Evolutionary conservation across 1,140 invertebrate species (phyloP).

Genomic region (Trachymyrmex septentrionalis): DNA sequence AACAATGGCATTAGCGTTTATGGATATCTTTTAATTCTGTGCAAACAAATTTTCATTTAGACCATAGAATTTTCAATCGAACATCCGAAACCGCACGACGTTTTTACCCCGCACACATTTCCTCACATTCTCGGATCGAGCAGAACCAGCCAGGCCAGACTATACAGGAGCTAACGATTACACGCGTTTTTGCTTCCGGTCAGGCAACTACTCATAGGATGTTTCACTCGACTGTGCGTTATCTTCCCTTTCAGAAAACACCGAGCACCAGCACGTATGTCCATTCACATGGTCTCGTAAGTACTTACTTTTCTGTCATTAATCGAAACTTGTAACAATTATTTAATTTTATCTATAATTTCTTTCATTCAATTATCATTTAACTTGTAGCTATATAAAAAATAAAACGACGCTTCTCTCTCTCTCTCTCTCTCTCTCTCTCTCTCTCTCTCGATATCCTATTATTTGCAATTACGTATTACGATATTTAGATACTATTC

Average conservation of each 20-base stretch:
- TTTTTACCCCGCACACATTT: constrained; percentile 28
- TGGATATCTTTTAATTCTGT: background rate
- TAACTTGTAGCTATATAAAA: background rate
- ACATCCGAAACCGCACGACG: constrained; percentile 19
- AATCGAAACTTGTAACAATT: background rate
- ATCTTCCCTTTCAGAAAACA: constrained; percentile 38
- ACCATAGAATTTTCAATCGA: constrained; percentile 7
- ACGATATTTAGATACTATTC: background rate
- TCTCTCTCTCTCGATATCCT: background rate
- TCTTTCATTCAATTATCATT: background rate
- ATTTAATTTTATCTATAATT: background rate
- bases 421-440: no score
- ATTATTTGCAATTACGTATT: background rate
- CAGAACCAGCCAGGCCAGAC: constrained; percentile 45
- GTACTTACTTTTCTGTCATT: background rate
- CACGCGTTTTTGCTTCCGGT: constrained; percentile 60
- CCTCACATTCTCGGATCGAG: background rate
- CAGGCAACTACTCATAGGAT: constrained; percentile 38
- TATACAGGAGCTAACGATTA: constrained; percentile 60
- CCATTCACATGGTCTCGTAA: background rate
- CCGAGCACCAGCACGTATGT: background rate
- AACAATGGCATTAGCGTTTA: background rate
- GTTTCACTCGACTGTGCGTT: constrained; percentile 50
- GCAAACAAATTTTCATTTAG: background rate
- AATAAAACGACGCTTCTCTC: background rate